Evolutionary conservation across 2,797 vertebrate species (phyloP).

Genomic region (Nannoperca obscura): DNA sequence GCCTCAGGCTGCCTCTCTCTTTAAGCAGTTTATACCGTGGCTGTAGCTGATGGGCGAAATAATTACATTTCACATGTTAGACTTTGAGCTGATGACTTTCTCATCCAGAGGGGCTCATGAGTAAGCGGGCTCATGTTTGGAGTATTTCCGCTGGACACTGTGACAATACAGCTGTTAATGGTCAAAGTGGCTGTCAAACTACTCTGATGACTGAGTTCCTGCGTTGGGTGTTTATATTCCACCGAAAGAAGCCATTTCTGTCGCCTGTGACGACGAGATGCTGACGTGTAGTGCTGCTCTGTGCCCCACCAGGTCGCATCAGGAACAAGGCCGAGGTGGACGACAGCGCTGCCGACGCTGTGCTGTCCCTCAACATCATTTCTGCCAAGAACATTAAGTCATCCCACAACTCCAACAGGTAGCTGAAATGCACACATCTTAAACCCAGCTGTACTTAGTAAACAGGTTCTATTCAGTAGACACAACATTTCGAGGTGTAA

Average conservation of each 20-base stretch:
- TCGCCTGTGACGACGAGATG: neutral
- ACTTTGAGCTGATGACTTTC: constrained; percentile 39
- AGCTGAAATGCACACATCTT: constrained; percentile 6
- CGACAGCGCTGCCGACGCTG: constrained; percentile 91
- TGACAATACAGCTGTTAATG: constrained; percentile 9
- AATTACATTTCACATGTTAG: constrained; percentile 50
- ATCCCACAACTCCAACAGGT: constrained; percentile 96
- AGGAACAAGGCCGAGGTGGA: constrained; percentile 95
- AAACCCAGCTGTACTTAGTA: neutral
- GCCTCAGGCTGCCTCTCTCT: constrained; percentile 13
- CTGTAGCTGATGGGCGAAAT: constrained; percentile 45
- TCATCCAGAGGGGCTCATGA: constrained; percentile 23
- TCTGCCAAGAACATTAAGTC: constrained; percentile 98
- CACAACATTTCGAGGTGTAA: neutral
- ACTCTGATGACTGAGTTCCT: neutral
- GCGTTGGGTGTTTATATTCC: neutral
- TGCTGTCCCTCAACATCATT: constrained; percentile 97
- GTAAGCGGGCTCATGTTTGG: constrained; percentile 14
- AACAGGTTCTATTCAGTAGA: neutral
- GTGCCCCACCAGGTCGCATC: constrained; percentile 89
- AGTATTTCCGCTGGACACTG: constrained; percentile 7
- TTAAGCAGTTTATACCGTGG: constrained; percentile 36
- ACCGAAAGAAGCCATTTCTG: neutral
- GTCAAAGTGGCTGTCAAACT: neutral
- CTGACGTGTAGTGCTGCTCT: neutral